These are phyloP conservation scores for Cantharis rufa DNA, from an alignment of 2,888 invertebrate genomes.

Conservation along the genomic window DNA sequence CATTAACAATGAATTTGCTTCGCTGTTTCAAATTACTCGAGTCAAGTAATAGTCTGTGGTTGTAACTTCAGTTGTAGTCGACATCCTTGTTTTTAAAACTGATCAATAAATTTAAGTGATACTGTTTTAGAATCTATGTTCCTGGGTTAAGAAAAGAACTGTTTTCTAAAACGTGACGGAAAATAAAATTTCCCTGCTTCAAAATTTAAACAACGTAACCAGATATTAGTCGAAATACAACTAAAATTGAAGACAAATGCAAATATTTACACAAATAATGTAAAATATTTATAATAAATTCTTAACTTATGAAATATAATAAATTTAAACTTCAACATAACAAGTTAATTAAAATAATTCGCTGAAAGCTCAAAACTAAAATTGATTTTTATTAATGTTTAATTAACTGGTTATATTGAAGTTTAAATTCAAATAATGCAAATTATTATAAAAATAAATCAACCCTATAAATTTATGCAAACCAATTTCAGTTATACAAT, in stretches of 20 bases:
- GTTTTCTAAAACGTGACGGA: background rate
- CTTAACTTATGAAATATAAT: too few relatives aligned
- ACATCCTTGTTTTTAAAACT: background rate
- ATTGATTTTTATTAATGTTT: too few relatives aligned
- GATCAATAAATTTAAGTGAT: background rate
- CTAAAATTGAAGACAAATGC: background rate
- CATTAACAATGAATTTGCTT: background rate
- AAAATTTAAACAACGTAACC: background rate
- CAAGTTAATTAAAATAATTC: too few relatives aligned
- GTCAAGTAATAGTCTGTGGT: background rate
- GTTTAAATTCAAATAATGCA: background rate
- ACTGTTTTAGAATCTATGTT: background rate
- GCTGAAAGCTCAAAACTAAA: too few relatives aligned
- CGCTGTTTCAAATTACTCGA: background rate
- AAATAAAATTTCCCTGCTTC: background rate
- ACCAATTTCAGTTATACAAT: too few relatives aligned
- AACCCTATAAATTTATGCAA: background rate
- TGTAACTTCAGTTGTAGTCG: too few relatives aligned
- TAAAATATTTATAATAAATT: too few relatives aligned
- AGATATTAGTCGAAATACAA: background rate
- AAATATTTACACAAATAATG: background rate
- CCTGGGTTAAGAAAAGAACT: background rate
- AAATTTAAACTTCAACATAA: too few relatives aligned
- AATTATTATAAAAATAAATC: background rate
- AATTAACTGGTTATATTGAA: too few relatives aligned